These are phyloP conservation scores for Ectemnius cavifrons DNA, from an alignment of 2,888 invertebrate genomes.

Conservation along the genomic window DNA sequence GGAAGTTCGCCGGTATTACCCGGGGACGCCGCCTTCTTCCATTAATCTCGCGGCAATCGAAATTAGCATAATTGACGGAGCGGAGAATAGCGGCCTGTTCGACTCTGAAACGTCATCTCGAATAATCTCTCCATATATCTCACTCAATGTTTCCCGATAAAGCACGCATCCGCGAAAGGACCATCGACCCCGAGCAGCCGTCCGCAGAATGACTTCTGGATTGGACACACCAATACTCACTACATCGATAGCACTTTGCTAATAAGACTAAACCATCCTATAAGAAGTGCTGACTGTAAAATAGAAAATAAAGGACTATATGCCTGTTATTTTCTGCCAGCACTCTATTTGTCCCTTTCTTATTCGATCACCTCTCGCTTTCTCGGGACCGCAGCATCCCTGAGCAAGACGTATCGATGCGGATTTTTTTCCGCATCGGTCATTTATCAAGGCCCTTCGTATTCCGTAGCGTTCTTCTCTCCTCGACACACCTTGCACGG, in stretches of 20 bases:
- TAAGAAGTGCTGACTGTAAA: constrained; percentile 16
- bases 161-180: constrained; percentile 68
- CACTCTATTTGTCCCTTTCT: constrained; percentile 3
- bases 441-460: constrained; percentile 74
- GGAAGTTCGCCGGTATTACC: not conserved
- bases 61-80: constrained; percentile 78
- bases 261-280: constrained; percentile 10
- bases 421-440: constrained; percentile 72
- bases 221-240: not conserved
- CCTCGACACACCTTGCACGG: constrained; percentile 46
- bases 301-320: not conserved
- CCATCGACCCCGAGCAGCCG: constrained; percentile 52
- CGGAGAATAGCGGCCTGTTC: constrained; percentile 75
- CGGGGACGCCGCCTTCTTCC: constrained; percentile 71
- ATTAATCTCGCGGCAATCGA: constrained; percentile 77
- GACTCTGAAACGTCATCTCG: constrained; percentile 74
- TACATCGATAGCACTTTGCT: not conserved
- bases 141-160: constrained; percentile 74
- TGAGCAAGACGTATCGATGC: constrained; percentile 75
- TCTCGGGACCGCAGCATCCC: constrained; percentile 63
- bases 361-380: constrained; percentile 5
- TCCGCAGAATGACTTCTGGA: constrained; percentile 3
- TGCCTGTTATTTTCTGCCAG: constrained; percentile 6
- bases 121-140: constrained; percentile 76
- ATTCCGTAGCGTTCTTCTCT: constrained; percentile 26